A percentile compares a stretch with the other conserved stretches of the same genome.
Conservation (phyloP, 2,113 vertebrate genomes). For the Poeciliopsis prolifica region DNA sequence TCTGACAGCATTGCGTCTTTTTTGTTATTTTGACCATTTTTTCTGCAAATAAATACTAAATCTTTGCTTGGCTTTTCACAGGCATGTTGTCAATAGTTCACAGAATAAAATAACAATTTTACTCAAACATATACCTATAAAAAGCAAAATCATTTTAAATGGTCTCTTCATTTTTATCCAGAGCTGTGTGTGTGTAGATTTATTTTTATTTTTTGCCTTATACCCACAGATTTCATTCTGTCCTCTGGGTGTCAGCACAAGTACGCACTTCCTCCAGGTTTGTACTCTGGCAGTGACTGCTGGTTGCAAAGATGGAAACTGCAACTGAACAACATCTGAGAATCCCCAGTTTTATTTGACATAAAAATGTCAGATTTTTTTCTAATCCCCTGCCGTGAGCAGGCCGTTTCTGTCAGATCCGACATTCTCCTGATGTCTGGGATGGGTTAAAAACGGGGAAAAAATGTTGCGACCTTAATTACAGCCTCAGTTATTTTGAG, state of each 20-base stretch:
- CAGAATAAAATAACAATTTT: no score
- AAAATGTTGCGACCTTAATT: slow-evolving; percentile 65
- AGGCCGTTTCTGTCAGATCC: slow-evolving; percentile 28
- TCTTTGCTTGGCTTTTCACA: no score
- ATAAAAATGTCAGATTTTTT: accelerated
- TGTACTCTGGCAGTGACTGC: background rate
- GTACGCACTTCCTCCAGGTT: slow-evolving; percentile 26
- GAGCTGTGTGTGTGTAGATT: no score
- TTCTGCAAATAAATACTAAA: no score
- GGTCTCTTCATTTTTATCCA: no score
- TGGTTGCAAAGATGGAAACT: slow-evolving; percentile 1
- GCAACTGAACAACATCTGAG: background rate
- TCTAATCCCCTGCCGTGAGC: background rate
- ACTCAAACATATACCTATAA: no score
- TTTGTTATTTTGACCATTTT: no score
- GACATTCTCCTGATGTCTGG: slow-evolving; percentile 62
- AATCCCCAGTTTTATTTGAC: slow-evolving; percentile 18
- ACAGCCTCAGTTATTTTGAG: slow-evolving; percentile 72
- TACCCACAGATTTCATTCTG: slow-evolving; percentile 53
- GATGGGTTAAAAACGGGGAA: slow-evolving; percentile 62
- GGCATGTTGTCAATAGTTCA: no score
- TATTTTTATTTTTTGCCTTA: no score
- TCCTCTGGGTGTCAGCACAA: slow-evolving; percentile 81
- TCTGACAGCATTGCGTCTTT: no score
- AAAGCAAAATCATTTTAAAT: no score